Evolutionary conservation across 2,797 vertebrate species (phyloP), one percentile per base, ranked within the genome.

Genomic region (Mus spretus): DNA sequence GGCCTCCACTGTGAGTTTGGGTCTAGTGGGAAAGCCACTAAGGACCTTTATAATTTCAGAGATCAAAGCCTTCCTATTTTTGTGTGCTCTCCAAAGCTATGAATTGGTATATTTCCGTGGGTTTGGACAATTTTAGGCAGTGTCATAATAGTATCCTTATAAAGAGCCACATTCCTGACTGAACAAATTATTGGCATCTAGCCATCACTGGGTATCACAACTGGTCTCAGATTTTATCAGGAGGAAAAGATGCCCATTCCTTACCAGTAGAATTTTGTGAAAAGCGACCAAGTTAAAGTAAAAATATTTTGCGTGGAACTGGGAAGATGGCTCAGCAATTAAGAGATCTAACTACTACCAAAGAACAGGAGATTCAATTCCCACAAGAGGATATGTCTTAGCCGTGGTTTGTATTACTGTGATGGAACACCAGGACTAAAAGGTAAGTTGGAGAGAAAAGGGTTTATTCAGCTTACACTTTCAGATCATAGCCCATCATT

Each of bases 1-100:
- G n/a, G 0, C 85, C 96, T 97, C 65, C 24, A 67, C 44, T 13
- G 13, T 15, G 5, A 95, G 88, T 96, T 96, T 90, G 91, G 72
- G 53, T 91, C 74, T 95, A 93, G 75, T 55, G 34, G 0, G 24
- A 97, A 26, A 40, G 75, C 65, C 95, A 59, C 3, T n/a, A 93
- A 92, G 37, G 74, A 92, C 72, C 40, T 26, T 87, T 50, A 47
- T 0, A 28, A 90, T 96, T 83, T 61, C 34, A 96, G 83, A 55
- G 6, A 24, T 65, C 2, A 75, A 92, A 72, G 3, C 81, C 31
- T 95, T 93, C 79, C 61, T 44, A n/a, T 63, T 47, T 85, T 75
- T 65, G 15, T 7, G 11, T 72, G 53, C 1, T 53, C 7, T 84
- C 53, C 53, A 84, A 67, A 89, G 24, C 53, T 94, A 31, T 72